Evolutionary conservation across 2,888 invertebrate species (phyloP).

Genomic region (Drepanosiphum platanoidis): DNA sequence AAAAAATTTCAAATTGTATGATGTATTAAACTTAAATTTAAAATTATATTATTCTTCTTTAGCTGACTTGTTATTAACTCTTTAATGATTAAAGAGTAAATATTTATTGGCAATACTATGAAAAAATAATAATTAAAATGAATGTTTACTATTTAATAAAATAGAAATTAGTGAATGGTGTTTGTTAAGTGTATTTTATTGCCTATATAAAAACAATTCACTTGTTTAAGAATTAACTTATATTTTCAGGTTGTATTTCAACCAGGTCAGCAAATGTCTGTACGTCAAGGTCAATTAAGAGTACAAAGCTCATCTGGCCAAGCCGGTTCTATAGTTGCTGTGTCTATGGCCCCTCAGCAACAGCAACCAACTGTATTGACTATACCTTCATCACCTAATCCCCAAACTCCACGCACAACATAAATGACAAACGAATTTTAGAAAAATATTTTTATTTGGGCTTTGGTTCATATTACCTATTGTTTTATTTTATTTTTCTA

Average conservation of each 20-base stretch:
- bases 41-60: too few species aligned
- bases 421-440: slow-evolving; percentile 31
- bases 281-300: slow-evolving; percentile 56
- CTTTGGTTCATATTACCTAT: slow-evolving; percentile 48
- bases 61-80: too few species aligned
- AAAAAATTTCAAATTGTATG: too few species aligned
- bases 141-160: too few species aligned
- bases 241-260: slow-evolving; percentile 57
- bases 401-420: slow-evolving; percentile 59
- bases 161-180: too few species aligned
- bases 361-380: slow-evolving; percentile 59
- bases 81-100: too few species aligned
- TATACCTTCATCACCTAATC: slow-evolving; percentile 55
- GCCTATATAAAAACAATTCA: too few species aligned
- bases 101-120: too few species aligned
- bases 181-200: too few species aligned
- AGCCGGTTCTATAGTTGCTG: slow-evolving; percentile 55
- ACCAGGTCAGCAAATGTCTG: slow-evolving; percentile 60
- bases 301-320: slow-evolving; percentile 57
- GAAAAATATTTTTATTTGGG: slow-evolving; percentile 38
- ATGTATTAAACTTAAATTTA: too few species aligned
- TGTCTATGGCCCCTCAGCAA: slow-evolving; percentile 59
- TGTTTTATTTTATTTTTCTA: slow-evolving; percentile 36
- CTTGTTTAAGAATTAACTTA: background rate
- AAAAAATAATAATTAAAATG: too few species aligned